Base-by-base conservation (phyloP, 2,888 invertebrate genomes). In the Leptarthrus brevirostris region DNA sequence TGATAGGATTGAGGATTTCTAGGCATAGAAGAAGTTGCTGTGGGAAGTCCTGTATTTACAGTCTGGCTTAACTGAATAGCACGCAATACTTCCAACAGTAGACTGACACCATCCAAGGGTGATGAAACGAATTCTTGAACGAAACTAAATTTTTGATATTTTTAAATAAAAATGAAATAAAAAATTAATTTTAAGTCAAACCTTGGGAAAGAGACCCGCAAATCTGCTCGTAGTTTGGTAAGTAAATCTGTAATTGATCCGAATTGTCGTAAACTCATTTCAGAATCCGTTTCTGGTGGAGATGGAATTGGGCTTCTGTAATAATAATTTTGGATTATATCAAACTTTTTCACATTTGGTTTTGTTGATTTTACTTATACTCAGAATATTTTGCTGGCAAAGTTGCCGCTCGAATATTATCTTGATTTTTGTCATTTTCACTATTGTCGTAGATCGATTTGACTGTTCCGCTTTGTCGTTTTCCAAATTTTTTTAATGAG, bases 41-140 rank as follows among this genome's bases (percentile, higher is more conserved):
- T 4, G 2, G 58, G 44, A 53, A 79, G 78, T 1, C 81, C 80
- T 10, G 82, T 80, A 74, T 89, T 90, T 24, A 88, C 90, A 0
- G 90, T 89, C 81, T 95, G 94, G 69, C 92, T 92, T 76, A 93
- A 86, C 82, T 96, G 96, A 61, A 96, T 92, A 66, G 93, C 92
- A 73, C 95, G 90, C 75, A 97, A 87, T 1, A 96, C 90, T 83
- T 95, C 95, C 79, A 97, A 85, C 8, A 97, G 87, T 54, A 95
- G 86, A 3, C 92, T 90, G 1, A 96, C 91, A 6, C 97, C 97
- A 85, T 96, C 95, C 80, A 94, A 89, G 16, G 95, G 94, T 73
- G 94, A 92, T 70, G 93, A 91, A 0, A 95, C 90, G 83, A 97
- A 96, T 85, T 97, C 97, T 85, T 95, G 95, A 6, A 97, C 92